Percentiles rank a stretch among this genome's conserved stretches.
phyloP scores from a whole-genome alignment of 1,140 invertebrate species.

The Ceratina australensis region DNA sequence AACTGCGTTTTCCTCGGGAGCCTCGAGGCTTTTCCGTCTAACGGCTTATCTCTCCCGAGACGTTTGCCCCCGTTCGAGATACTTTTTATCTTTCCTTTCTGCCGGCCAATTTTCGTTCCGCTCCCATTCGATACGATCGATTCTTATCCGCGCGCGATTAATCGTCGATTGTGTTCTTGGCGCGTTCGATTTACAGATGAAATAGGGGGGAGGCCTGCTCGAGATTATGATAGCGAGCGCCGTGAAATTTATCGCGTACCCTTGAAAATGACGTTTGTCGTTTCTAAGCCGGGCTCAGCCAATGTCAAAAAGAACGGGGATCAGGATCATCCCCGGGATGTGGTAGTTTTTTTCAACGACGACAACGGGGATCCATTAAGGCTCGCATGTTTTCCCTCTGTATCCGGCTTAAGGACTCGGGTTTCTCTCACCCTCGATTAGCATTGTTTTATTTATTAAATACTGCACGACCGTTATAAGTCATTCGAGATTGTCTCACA shows the following conservation, averaged over 20 bases:
- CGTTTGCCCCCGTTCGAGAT: neutral
- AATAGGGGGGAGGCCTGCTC: neutral
- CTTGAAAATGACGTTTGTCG: slow-evolving; percentile 12
- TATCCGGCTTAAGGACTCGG: no score
- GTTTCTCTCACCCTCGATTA: no score
- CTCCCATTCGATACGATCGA: neutral
- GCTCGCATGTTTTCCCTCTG: no score
- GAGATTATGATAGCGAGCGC: neutral
- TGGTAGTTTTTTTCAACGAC: neutral
- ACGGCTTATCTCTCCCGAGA: slow-evolving; percentile 18
- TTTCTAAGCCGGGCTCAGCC: slow-evolving; percentile 26
- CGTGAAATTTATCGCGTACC: neutral
- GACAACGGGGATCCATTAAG: no score
- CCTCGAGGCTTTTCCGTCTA: slow-evolving; percentile 7
- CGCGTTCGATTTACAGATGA: neutral
- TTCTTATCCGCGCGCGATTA: neutral
- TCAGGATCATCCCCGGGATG: neutral
- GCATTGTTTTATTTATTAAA: no score
- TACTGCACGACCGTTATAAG: no score
- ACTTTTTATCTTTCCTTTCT: neutral
- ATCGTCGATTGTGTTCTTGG: neutral
- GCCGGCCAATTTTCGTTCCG: neutral
- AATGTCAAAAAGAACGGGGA: neutral
- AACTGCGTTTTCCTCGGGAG: slow-evolving; percentile 20
- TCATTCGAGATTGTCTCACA: no score